Conservation (phyloP, 2,113 vertebrate species). For the Phrynocephalus versicolor region DNA sequence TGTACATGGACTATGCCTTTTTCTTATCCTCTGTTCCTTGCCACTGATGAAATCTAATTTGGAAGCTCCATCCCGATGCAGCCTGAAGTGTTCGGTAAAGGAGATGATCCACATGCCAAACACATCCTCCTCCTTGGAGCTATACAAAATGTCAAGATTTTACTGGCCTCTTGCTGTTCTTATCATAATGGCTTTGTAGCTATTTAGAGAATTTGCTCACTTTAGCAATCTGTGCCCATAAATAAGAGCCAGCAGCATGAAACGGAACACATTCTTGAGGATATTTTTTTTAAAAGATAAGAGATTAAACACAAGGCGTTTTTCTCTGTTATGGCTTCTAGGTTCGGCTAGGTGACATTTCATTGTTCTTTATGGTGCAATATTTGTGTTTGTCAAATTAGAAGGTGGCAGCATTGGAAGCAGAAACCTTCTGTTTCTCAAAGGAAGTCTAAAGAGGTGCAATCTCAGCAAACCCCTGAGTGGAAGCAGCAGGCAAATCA, state of each 20-base stretch:
- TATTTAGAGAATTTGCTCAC: conserved; percentile 58
- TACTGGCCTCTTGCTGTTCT: conserved; percentile 43
- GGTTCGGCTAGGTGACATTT: conserved; percentile 8
- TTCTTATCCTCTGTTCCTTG: not conserved
- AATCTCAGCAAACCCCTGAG: not conserved
- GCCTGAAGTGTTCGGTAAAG: conserved; percentile 28
- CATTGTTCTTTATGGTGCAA: conserved; percentile 3
- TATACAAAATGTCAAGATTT: conserved; percentile 29
- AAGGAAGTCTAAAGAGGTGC: conserved; percentile 2
- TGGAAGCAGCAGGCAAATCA: not conserved
- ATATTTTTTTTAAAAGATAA: conserved; percentile 53
- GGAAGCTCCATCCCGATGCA: conserved; percentile 23
- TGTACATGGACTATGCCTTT: no score
- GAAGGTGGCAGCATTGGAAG: conserved; percentile 17
- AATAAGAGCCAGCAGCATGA: conserved; percentile 37
- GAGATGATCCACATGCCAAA: conserved; percentile 23
- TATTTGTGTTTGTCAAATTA: conserved; percentile 49
- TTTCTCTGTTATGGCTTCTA: conserved; percentile 16
- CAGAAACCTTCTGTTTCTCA: conserved; percentile 24
- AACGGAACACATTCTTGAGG: conserved; percentile 38
- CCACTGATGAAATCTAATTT: conserved; percentile 28
- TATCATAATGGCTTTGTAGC: conserved; percentile 51
- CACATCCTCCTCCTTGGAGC: not conserved
- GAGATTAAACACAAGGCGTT: conserved; percentile 37
- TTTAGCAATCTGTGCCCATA: conserved; percentile 34